Evolutionary conservation across 2,797 vertebrate species (phyloP).

Genomic region (Paedocypris micromegethes): DNA sequence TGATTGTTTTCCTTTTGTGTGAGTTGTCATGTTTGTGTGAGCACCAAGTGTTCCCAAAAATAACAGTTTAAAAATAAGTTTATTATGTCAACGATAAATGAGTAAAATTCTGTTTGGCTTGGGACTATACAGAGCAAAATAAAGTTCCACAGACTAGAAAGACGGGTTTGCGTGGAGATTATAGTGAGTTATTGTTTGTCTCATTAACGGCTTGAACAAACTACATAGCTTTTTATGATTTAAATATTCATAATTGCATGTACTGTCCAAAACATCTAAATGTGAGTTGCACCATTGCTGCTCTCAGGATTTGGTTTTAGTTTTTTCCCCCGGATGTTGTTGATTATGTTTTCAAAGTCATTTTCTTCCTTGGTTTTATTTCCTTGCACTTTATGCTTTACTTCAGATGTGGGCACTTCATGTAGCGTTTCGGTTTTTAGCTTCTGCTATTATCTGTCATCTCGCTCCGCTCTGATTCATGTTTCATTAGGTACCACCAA

Average conservation of each 20-base stretch:
- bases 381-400: conserved; percentile 46
- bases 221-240: too few relatives aligned
- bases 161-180: too few relatives aligned
- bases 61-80: too few relatives aligned
- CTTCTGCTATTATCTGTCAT: conserved; percentile 58
- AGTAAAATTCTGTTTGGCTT: too few relatives aligned
- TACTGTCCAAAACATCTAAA: conserved; percentile 64
- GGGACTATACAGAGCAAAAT: too few relatives aligned
- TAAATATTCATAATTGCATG: too few relatives aligned
- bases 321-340: conserved; percentile 54
- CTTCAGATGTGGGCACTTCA: conserved; percentile 12
- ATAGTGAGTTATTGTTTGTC: too few relatives aligned
- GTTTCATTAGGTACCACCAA: conserved; percentile 37
- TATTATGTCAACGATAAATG: too few relatives aligned
- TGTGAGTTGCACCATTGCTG: conserved; percentile 68
- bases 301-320: conserved; percentile 60
- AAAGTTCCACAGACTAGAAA: too few relatives aligned
- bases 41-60: not conserved
- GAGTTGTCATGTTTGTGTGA: conserved; percentile 28
- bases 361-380: conserved; percentile 58
- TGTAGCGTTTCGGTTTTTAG: conserved; percentile 41
- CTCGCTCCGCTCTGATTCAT: conserved; percentile 21
- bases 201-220: too few relatives aligned
- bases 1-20: conserved; percentile 24
- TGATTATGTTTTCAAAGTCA: conserved; percentile 63